phyloP scores from a whole-genome alignment of 2,797 vertebrate species.

The Parambassis ranga region DNA sequence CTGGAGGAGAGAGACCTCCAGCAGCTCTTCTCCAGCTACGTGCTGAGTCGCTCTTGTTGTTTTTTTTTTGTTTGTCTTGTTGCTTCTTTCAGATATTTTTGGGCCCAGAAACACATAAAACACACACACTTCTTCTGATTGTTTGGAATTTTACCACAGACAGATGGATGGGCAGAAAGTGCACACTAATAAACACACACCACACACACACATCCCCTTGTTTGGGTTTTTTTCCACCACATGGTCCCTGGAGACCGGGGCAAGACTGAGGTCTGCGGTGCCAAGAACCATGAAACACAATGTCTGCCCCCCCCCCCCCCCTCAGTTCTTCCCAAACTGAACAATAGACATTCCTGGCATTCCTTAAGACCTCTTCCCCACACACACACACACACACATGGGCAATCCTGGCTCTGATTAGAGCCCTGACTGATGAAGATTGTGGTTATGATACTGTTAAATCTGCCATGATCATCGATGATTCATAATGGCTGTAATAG shows the following conservation, averaged over 20 bases:
- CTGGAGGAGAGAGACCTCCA: neutral
- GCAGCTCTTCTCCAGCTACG: neutral
- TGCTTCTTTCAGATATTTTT: slow-evolving; percentile 8
- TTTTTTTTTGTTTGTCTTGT: neutral
- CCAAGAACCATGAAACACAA: slow-evolving; percentile 72
- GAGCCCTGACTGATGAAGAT: slow-evolving; percentile 25
- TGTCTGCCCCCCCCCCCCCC: slow-evolving; percentile 60
- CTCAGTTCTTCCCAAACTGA: slow-evolving; percentile 59
- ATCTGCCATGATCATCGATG: no score
- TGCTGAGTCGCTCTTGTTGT: neutral
- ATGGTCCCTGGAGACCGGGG: slow-evolving; percentile 48
- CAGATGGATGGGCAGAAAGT: slow-evolving; percentile 14
- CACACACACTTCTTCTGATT: slow-evolving; percentile 6
- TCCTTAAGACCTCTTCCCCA: slow-evolving; percentile 70
- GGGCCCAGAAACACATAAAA: neutral
- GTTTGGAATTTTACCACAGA: slow-evolving; percentile 45
- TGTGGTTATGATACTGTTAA: neutral
- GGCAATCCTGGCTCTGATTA: slow-evolving; percentile 41
- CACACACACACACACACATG: slow-evolving; percentile 15
- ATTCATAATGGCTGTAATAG: no score
- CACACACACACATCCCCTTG: slow-evolving; percentile 35
- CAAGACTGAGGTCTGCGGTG: slow-evolving; percentile 55
- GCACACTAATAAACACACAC: slow-evolving; percentile 11
- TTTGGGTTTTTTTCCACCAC: slow-evolving; percentile 50
- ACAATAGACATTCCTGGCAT: slow-evolving; percentile 83